Base-by-base conservation (phyloP, 2,888 invertebrate species). In the Diplazon laetatorius region DNA sequence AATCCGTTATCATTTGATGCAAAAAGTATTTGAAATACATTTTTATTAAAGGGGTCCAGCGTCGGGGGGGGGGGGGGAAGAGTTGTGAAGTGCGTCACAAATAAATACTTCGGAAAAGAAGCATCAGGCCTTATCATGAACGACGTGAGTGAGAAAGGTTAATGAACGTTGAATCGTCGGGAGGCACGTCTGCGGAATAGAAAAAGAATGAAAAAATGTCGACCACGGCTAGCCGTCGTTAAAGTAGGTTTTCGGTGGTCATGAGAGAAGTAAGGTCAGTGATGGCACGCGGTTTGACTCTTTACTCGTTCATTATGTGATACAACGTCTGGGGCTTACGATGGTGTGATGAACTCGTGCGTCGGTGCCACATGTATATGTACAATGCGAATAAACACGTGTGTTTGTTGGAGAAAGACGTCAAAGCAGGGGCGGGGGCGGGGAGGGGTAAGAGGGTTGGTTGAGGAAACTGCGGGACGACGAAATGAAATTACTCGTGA, bases 391-490 rank as follows among this genome's bases (percentile, higher is more conserved):
- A 25, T 25, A 25, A n/a, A 25, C 22, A 10, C n/a, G 37, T 65
- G 25, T 39, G 25, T 30, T 30, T 39, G 52, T 37, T 10, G 18
- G 25, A 52, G 35, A 72, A 57, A 30, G 16, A 44, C 59, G n/a
- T n/a, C n/a, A n/a, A n/a, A n/a, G n/a, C n/a, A n/a, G 71, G 18
- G 52, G n/a, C 25, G 12, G 18, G 55, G 46, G 37, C n/a, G 63
- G 57, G 42, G 42, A 16, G n/a, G 22, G 37, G 60, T n/a, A n/a
- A n/a, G n/a, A n/a, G n/a, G n/a, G n/a, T n/a, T n/a, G n/a, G n/a
- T n/a, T n/a, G 74, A 73, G 76, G 70, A 82, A 81, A 81, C 80
- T 72, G 76, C 55, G 59, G 82, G 79, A 82, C 78, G 79, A 82
- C 78, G 73, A 68, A 68, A 69, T 57, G 30, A 69, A 52, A 75